These are phyloP conservation scores for Ptychodera flava DNA, from an alignment of 35 echinoderm and acorn worm genomes.

Conservation along the genomic window DNA sequence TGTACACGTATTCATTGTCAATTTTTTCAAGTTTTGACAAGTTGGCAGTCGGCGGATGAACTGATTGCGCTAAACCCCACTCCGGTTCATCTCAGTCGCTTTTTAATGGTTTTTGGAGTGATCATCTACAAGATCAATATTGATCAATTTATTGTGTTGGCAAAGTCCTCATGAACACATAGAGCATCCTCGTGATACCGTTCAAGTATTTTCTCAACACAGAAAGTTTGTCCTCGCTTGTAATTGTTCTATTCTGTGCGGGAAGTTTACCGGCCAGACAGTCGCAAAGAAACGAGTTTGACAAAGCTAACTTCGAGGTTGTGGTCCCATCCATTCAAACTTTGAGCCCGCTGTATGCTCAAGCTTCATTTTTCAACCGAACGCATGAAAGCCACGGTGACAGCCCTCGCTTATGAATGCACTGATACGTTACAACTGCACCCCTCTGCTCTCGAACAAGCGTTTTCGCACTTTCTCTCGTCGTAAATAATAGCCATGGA, in stretches of 20 bases:
- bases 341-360: too few relatives aligned
- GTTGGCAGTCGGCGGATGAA: neutral
- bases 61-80: neutral
- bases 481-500: neutral
- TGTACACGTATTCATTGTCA: neutral
- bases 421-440: neutral
- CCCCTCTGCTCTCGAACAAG: neutral
- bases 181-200: neutral
- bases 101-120: neutral
- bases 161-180: neutral
- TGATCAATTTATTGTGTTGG: neutral
- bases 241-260: too few relatives aligned
- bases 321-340: too few relatives aligned
- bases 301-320: too few relatives aligned
- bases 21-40: neutral
- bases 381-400: neutral
- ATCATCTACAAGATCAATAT: neutral
- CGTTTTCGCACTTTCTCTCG: neutral
- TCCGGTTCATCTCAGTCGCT: neutral
- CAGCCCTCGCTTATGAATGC: neutral
- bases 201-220: neutral
- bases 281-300: too few relatives aligned
- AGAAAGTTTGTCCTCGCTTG: too few relatives aligned
- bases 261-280: too few relatives aligned
- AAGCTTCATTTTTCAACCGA: neutral